These are phyloP conservation scores for Trypoxylus dichotomus DNA, from an alignment of 1,140 invertebrate genomes.

Conservation along the genomic window DNA sequence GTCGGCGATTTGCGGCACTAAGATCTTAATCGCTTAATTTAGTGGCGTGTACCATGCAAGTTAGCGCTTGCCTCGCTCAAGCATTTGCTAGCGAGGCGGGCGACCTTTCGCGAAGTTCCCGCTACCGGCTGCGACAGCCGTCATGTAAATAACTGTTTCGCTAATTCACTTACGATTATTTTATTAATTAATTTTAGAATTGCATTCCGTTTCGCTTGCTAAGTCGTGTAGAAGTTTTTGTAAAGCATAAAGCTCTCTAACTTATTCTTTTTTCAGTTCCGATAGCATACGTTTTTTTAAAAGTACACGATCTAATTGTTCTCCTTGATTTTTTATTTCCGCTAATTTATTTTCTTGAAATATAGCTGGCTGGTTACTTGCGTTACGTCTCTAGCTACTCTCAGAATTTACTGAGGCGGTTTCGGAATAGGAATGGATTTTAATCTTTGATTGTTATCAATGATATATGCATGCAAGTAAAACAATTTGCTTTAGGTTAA, in stretches of 20 bases:
- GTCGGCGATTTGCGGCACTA: slow-evolving; percentile 1
- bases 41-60: slow-evolving; percentile 22
- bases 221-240: neutral
- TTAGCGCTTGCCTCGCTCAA: neutral
- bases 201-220: neutral
- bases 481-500: too few species aligned
- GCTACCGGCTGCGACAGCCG: neutral
- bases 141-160: slow-evolving; percentile 15
- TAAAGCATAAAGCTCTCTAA: neutral
- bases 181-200: slow-evolving; percentile 4
- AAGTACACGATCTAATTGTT: neutral
- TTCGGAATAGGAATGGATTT: neutral
- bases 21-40: slow-evolving; percentile 29
- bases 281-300: too few species aligned
- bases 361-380: neutral
- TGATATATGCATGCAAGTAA: neutral
- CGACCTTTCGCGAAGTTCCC: neutral
- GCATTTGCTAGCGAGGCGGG: neutral
- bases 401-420: neutral
- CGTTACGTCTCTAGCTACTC: too few species aligned
- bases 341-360: neutral
- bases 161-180: slow-evolving; percentile 8
- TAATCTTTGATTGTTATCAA: neutral
- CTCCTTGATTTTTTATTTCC: neutral
- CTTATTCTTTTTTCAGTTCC: neutral